Evolutionary conservation across 2,113 vertebrate species (phyloP).

Genomic region (Hiodon tergisus): DNA sequence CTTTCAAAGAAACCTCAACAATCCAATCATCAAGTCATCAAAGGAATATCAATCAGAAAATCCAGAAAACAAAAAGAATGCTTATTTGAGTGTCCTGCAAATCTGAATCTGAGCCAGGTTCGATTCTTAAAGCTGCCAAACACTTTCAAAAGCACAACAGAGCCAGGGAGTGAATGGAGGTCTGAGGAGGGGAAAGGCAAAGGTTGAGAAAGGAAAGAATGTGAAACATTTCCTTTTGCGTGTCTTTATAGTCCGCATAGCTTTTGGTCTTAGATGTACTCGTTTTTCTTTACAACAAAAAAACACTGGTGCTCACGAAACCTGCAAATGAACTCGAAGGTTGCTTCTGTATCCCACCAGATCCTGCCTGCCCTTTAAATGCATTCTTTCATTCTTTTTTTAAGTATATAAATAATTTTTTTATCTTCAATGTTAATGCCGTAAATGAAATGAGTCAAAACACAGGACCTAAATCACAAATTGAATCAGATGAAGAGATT

Average conservation of each 20-base stretch:
- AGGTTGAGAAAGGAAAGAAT: conserved; percentile 13
- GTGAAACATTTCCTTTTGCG: conserved; percentile 35
- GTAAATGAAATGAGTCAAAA: conserved; percentile 48
- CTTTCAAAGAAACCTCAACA: too few species aligned
- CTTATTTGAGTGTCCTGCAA: too few species aligned
- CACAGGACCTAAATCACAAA: conserved; percentile 50
- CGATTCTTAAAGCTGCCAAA: too few species aligned
- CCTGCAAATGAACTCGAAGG: conserved; percentile 58
- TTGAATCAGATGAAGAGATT: conserved; percentile 45
- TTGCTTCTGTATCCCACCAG: conserved; percentile 33
- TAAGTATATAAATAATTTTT: conserved; percentile 23
- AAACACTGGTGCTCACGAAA: conserved; percentile 63
- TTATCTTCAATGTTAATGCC: conserved; percentile 33
- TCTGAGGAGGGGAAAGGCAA: conserved; percentile 14
- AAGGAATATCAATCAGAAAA: too few species aligned
- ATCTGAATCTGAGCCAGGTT: too few species aligned
- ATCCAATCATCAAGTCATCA: too few species aligned
- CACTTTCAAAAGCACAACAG: background rate
- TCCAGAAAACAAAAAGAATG: too few species aligned
- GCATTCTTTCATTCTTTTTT: conserved; percentile 5
- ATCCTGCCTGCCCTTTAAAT: conserved; percentile 39
- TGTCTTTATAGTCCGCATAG: conserved; percentile 24
- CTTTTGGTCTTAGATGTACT: conserved; percentile 45
- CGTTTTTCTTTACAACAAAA: conserved; percentile 32
- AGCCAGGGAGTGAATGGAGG: conserved; percentile 5